A percentile compares a stretch with the other conserved stretches of the same genome.
phyloP scores from a whole-genome alignment of 2,888 invertebrate genomes.

The Aethes cnicana region DNA sequence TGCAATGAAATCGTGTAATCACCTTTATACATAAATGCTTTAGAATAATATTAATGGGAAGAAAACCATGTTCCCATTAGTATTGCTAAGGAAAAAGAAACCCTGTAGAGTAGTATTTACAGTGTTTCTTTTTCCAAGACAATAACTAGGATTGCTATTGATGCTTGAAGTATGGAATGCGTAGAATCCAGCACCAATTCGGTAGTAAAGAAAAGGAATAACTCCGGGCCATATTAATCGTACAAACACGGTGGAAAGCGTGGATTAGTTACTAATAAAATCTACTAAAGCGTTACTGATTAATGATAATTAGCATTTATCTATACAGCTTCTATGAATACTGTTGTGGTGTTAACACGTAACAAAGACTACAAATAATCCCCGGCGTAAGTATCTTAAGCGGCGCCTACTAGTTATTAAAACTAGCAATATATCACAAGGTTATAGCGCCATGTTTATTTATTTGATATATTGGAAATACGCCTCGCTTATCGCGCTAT shows the following conservation, averaged over 20 bases:
- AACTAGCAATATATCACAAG: too few relatives aligned
- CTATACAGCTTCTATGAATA: too few relatives aligned
- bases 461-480: too few relatives aligned
- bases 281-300: conserved; percentile 14
- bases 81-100: conserved; percentile 34
- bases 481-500: too few relatives aligned
- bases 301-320: too few relatives aligned
- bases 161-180: background rate
- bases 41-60: conserved; percentile 46
- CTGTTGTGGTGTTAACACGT: too few relatives aligned
- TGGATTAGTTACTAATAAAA: conserved; percentile 1
- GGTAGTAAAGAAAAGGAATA: background rate
- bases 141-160: background rate
- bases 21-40: conserved; percentile 61
- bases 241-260: conserved; percentile 22
- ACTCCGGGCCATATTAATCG: conserved; percentile 6
- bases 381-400: too few relatives aligned
- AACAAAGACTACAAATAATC: too few relatives aligned
- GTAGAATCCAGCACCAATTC: background rate
- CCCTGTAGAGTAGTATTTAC: background rate
- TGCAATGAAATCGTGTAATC: conserved; percentile 30
- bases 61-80: conserved; percentile 48
- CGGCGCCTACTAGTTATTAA: too few relatives aligned
- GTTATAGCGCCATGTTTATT: too few relatives aligned
- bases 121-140: conserved; percentile 3